Evolutionary conservation across 2,888 invertebrate species (phyloP), one percentile per base, ranked within the genome.

Genomic region (Andrena haemorrhoa): DNA sequence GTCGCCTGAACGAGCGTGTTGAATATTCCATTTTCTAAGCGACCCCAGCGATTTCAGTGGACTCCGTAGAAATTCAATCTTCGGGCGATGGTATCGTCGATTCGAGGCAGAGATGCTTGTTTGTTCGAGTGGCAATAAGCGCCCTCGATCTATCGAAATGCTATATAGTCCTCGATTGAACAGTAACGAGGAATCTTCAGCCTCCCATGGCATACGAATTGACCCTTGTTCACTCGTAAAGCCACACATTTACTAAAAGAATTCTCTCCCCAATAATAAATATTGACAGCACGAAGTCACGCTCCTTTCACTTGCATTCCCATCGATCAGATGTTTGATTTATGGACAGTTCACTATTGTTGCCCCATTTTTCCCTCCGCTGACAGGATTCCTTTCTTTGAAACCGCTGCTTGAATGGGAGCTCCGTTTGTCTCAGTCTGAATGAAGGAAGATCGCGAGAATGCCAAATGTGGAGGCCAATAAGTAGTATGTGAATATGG

Each of bases 321-420:
- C 72, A 75, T 80, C 72, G 77, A 49, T 33, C 20, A 23, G 31
- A 76, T 79, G 79, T 29, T 53, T 84, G 85, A 82, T 85, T 85
- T 82, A 85, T 63, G 41, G 63, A 12, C n/a, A 5, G 41, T 3
- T 29, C 51, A 2, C n/a, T 35, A 35, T 35, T 26, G 41, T 26
- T 60, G 7, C 2, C 26, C 12, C 8, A 7, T 56, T 23, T 12
- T 6, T 58, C 31, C 12, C 20, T 31, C 20, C 12, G 8, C 6
- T n/a, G 33, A 31, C 23, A 31, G 8, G 41, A 12, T 53, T 12
- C 23, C 8, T 12, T n/a, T 35, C n/a, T 16, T 31, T 5, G 6
- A 8, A 33, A 29, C 41, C 26, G 6, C 26, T 12, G 6, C 23
- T 33, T 12, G 64, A 53, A 29, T 2, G 41, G 20, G 2, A 20